Conservation (phyloP, 92 coral and sea anemone genomes). For the Muricea muricata region DNA sequence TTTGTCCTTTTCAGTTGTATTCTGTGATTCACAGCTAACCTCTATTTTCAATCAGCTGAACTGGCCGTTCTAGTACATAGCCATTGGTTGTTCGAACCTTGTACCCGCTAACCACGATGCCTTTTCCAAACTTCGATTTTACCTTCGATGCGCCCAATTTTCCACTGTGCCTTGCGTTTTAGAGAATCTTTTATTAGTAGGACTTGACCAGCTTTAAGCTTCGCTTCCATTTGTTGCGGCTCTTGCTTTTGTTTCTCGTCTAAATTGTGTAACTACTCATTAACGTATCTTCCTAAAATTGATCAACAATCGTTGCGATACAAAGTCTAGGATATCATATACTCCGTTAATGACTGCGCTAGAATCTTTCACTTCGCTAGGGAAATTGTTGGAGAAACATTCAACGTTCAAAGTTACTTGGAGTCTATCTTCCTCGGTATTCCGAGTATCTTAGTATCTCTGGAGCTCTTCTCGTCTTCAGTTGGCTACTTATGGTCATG, state of each 20-base stretch:
- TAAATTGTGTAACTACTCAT: not conserved
- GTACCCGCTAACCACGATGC: not conserved
- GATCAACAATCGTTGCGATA: constrained; percentile 27
- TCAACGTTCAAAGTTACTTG: constrained; percentile 15
- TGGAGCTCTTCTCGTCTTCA: not conserved
- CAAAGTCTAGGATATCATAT: constrained; percentile 67
- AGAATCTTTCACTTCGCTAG: constrained; percentile 41
- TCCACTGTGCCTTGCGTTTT: not conserved
- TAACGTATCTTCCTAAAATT: not conserved
- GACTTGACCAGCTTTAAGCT: not conserved
- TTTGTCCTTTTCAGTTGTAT: too few relatives aligned
- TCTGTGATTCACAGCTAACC: too few relatives aligned
- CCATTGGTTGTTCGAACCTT: too few relatives aligned
- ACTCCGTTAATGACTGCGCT: constrained; percentile 65
- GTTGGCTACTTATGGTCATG: not conserved
- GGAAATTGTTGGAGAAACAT: not conserved
- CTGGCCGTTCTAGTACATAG: too few relatives aligned
- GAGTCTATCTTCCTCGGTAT: constrained; percentile 17
- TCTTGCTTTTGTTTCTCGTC: not conserved
- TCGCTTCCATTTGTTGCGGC: not conserved
- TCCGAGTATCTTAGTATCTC: too few relatives aligned
- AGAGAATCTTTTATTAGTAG: constrained; percentile 21
- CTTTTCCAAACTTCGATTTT: not conserved
- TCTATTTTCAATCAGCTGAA: too few relatives aligned
- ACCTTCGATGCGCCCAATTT: constrained; percentile 11